Conservation (phyloP, 2,888 invertebrate species). For the Leucophenga montana region DNA sequence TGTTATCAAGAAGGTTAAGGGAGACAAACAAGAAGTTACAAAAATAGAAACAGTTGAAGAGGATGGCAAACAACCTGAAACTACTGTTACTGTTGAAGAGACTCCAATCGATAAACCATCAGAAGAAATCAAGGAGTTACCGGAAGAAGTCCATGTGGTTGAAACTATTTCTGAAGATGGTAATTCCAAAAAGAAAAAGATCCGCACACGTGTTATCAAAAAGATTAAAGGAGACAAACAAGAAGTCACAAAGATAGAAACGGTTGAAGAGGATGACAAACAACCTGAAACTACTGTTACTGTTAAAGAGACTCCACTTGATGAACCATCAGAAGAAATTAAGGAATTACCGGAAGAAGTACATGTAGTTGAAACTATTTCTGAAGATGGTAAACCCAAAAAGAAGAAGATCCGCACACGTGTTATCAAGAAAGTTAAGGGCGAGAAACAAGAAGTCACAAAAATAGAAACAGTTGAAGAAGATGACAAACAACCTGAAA, state of each 20-base stretch:
- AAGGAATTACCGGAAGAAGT: slow-evolving; percentile 49
- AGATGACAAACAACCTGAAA: slow-evolving; percentile 49
- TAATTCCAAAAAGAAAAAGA: slow-evolving; percentile 28
- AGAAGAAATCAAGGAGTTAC: slow-evolving; percentile 24
- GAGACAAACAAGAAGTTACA: slow-evolving; percentile 31
- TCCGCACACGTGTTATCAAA: slow-evolving; percentile 32
- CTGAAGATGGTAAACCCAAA: slow-evolving; percentile 49
- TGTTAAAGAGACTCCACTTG: slow-evolving; percentile 29
- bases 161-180: slow-evolving; percentile 30
- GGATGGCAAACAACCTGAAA: slow-evolving; percentile 31
- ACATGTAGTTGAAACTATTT: slow-evolving; percentile 42
- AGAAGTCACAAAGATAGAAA: slow-evolving; percentile 32
- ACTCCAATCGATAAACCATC: slow-evolving; percentile 19
- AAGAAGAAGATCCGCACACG: slow-evolving; percentile 53
- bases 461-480: slow-evolving; percentile 55
- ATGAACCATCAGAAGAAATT: slow-evolving; percentile 36
- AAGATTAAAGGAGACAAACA: slow-evolving; percentile 32
- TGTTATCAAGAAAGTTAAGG: slow-evolving; percentile 52
- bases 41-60: slow-evolving; percentile 31
- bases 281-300: slow-evolving; percentile 29
- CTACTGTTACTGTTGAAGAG: slow-evolving; percentile 29
- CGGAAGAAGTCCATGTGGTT: slow-evolving; percentile 29
- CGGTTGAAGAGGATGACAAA: slow-evolving; percentile 34
- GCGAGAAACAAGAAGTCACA: slow-evolving; percentile 52
- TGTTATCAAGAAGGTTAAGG: slow-evolving; percentile 32